These are phyloP conservation scores for Pemphigus obesinymphae DNA, from an alignment of 1,140 invertebrate genomes.

Conservation along the genomic window DNA sequence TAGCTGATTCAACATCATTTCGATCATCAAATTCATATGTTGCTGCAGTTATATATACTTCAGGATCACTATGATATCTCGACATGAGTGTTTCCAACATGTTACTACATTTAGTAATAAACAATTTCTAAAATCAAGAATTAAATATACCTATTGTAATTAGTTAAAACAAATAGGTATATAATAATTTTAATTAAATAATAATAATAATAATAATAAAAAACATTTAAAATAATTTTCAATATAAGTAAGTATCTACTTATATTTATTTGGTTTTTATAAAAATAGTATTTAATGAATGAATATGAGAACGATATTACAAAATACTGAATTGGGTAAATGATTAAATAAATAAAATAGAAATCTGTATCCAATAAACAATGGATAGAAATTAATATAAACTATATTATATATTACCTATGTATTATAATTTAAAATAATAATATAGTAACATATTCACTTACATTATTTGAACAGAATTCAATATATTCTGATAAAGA, in stretches of 20 bases:
- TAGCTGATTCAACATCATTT: conserved; percentile 20
- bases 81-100: conserved; percentile 19
- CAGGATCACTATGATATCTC: conserved; percentile 24
- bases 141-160: too few relatives aligned
- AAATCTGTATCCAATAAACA: too few relatives aligned
- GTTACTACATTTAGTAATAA: conserved; percentile 16
- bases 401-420: neutral
- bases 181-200: neutral
- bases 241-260: too few relatives aligned
- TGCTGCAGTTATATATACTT: conserved; percentile 21
- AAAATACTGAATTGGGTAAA: too few relatives aligned
- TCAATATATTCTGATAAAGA: conserved; percentile 21
- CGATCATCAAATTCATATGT: conserved; percentile 28
- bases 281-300: too few relatives aligned
- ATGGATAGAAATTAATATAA: too few relatives aligned
- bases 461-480: conserved; percentile 35
- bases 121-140: neutral
- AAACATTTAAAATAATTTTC: too few relatives aligned
- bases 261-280: too few relatives aligned
- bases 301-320: too few relatives aligned
- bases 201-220: too few relatives aligned
- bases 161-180: neutral
- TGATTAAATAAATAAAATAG: too few relatives aligned
- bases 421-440: too few relatives aligned
- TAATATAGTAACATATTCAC: neutral